Percentiles rank a stretch among this genome's conserved stretches.
Evolutionary conservation across 2,797 vertebrate genomes (phyloP).

Genomic region (Lacerta viridis): DNA sequence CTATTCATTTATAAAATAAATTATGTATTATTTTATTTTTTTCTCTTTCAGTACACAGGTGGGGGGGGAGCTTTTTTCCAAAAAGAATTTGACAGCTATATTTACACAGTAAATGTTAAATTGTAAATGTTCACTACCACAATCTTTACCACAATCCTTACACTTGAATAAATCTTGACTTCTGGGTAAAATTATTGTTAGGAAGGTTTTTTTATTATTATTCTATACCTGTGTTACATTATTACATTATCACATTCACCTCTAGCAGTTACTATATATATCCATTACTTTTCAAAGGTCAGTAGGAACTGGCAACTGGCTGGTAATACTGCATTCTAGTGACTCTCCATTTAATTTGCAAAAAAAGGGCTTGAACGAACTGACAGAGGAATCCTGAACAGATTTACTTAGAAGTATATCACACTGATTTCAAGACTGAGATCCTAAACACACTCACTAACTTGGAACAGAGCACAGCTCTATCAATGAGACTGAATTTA

Average conservation of each 20-base stretch:
- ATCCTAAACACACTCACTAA: background rate
- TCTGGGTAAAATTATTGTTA: background rate
- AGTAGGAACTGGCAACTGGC: slow-evolving; percentile 52
- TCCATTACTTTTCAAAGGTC: slow-evolving; percentile 47
- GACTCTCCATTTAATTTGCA: slow-evolving; percentile 52
- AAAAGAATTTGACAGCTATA: background rate
- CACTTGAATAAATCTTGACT: background rate
- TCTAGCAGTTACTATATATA: slow-evolving; percentile 45
- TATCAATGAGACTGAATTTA: background rate
- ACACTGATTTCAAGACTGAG: background rate
- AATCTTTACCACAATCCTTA: background rate
- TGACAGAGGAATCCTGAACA: slow-evolving; percentile 47
- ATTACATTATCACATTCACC: slow-evolving; percentile 54
- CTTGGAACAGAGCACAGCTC: background rate
- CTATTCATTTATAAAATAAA: background rate
- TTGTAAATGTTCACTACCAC: background rate
- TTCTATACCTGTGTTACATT: no score
- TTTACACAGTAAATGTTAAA: background rate
- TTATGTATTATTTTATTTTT: background rate
- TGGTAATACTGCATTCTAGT: slow-evolving; percentile 49
- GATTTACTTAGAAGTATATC: slow-evolving; percentile 10
- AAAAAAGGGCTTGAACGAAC: slow-evolving; percentile 72
- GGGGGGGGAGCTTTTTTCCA: background rate
- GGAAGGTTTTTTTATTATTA: background rate
- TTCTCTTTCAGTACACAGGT: background rate